Evolutionary conservation across 2,113 vertebrate species (phyloP), one percentile per base, ranked within the genome.

Genomic region (Leptosomus discolor): DNA sequence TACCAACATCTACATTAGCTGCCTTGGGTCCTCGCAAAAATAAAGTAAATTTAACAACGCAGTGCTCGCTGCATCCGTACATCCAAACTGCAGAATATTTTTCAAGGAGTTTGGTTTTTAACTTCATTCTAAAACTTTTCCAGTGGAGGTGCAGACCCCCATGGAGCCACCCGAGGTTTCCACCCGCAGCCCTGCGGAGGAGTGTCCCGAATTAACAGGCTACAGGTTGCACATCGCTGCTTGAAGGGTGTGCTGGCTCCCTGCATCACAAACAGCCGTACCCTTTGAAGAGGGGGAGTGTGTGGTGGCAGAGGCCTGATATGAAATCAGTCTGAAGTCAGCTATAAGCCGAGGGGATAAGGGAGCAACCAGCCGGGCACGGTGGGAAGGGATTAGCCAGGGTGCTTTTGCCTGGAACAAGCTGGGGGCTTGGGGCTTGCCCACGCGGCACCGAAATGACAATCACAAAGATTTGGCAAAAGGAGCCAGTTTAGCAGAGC

Each of bases 11-110:
- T 85, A 8, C 48, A 64, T 67, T 36, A 51, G 74, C 61, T 82
- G 92, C 89, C 84, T 67, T 69, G 79, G 65, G n/a, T 43, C 70
- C n/a, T 53, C 8, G 15, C 50, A 61, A 64, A 76, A 64, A 36
- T 3, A n/a, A 68, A 64, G 43, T 8, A 0, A 23, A 29, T 69
- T 11, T 2, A 3, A 51, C 57, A 63, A 29, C 0, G n/a, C 17
- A 3, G 16, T 0, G 3, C 63, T 75, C 7, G 0, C 19, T 43
- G 58, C 32, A 30, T 29, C 50, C 3, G 5, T 15, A 4, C 63
- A 11, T n/a, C 37, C 78, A 45, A 23, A 20, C 51, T n/a, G 50
- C 61, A 23, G 39, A n/a, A 54, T 4, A 0, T 39, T 92, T 20
- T 41, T 46, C 34, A 4, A 3, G 3, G 23, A 68, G 22, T 23